Evolutionary conservation across 2,888 invertebrate species (phyloP), one percentile per base, ranked within the genome.

Genomic region (Agrotis ipsilon): DNA sequence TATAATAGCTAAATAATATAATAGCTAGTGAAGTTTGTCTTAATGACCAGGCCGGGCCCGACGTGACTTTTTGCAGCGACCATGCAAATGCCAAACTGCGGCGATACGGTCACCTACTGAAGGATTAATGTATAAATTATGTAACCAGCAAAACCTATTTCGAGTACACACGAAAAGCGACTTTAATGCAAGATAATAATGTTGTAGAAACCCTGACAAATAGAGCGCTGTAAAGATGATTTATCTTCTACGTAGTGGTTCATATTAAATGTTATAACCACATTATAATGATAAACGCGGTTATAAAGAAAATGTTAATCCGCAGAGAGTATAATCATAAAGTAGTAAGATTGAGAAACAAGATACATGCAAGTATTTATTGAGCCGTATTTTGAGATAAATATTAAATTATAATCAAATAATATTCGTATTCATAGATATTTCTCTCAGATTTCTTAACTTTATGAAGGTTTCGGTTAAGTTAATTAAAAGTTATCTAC

Each of bases 241-340:
- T 43, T 48, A 70, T n/a, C 3, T 70, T 11, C 6, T 39, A 14
- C 9, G 5, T 19, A 27, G 19, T 27, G 46, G n/a, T 70, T 55
- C 46, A 39, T 39, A 46, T 54, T 18, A 19, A 39, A 70, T 49
- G 27, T 72, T 72, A 54, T 54, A 24, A 18, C 18, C 27, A 19
- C 43, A 55, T 55, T 68, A 48, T 13, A 46, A 46, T 39, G 45
- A 55, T 54, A 32, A 3, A 54, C 5, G n/a, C 18, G 39, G 7
- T 32, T 46, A 1, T n/a, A 27, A 48, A 14, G 18, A 21, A 48
- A 39, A 48, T 63, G n/a, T 21, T 18, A 52, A 66, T 54, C n/a
- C 16, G 45, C 45, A n/a, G n/a, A 13, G 14, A 24, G 55, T 39
- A 69, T 57, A 51, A 3, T 18, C 48, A 18, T 43, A 21, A 43